Percentiles rank a stretch among this genome's conserved stretches.
phyloP scores from a whole-genome alignment of 2,113 vertebrate genomes.

The Phrynosoma platyrhinos region DNA sequence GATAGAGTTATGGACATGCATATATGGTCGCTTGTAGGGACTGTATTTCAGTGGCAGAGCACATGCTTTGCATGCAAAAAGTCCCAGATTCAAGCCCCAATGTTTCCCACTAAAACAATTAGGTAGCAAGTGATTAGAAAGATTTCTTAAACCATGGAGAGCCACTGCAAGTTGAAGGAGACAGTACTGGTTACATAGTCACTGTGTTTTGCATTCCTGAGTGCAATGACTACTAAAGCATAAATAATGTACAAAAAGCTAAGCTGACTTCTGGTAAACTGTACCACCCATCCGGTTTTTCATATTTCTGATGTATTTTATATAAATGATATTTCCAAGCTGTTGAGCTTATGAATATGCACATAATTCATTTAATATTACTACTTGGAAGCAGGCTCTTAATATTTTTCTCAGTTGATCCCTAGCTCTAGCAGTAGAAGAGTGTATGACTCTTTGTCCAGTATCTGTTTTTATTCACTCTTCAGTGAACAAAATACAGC shows the following conservation, averaged over 20 bases:
- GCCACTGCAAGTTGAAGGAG: too few relatives aligned
- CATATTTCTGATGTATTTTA: conserved; percentile 68
- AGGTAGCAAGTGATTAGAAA: not conserved
- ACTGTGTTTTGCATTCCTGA: too few relatives aligned
- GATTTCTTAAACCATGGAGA: not conserved
- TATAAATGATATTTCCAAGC: conserved; percentile 63
- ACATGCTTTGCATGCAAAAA: too few relatives aligned
- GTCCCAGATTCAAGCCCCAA: not conserved
- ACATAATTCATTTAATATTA: conserved; percentile 56
- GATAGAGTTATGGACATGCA: too few relatives aligned
- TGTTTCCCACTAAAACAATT: not conserved
- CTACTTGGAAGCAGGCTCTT: not conserved
- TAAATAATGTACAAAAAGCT: conserved; percentile 58
- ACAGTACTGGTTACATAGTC: too few relatives aligned
- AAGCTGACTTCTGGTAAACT: conserved; percentile 67
- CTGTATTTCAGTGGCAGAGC: too few relatives aligned
- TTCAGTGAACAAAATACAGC: conserved; percentile 38
- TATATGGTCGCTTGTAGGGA: too few relatives aligned
- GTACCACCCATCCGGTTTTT: not conserved
- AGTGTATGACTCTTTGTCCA: conserved; percentile 23
- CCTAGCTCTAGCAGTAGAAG: not conserved
- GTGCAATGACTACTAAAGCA: not conserved
- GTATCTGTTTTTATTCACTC: conserved; percentile 37
- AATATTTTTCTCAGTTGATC: conserved; percentile 28
- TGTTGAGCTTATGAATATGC: conserved; percentile 64